Evolutionary conservation across 2,113 vertebrate species (phyloP).

Genomic region (Muscicapa adusta): DNA sequence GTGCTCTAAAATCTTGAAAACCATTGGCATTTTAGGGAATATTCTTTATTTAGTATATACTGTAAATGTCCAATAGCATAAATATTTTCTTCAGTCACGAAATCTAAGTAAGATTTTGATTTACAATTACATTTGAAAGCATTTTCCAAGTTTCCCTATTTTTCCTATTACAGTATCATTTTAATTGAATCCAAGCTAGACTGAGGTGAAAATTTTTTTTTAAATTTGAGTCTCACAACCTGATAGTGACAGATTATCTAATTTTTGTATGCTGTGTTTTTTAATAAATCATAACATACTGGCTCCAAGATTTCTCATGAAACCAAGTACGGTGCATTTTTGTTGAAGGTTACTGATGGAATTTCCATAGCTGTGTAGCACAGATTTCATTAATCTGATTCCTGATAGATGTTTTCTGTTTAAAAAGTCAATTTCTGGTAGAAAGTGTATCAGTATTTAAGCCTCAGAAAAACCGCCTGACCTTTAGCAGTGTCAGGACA

Average conservation of each 20-base stretch:
- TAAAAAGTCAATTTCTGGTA: not conserved
- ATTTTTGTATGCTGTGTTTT: not conserved
- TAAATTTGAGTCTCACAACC: not conserved
- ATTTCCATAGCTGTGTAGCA: not conserved
- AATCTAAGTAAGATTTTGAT: not conserved
- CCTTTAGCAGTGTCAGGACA: not conserved
- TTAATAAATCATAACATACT: not conserved
- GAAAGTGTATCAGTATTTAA: not conserved
- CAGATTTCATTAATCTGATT: not conserved
- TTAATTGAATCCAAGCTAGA: not conserved
- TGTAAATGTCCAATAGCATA: not conserved
- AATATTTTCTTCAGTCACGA: not conserved
- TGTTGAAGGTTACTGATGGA: not conserved
- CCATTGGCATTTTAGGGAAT: not conserved
- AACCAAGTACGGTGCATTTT: accelerated
- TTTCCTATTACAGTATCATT: not conserved
- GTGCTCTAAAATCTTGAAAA: not conserved
- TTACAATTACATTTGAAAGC: not conserved
- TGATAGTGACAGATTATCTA: not conserved
- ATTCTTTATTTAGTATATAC: not conserved
- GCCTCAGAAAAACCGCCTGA: not conserved
- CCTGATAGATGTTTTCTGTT: not conserved
- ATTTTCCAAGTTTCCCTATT: not conserved
- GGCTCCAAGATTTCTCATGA: not conserved
- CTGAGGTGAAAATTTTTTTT: not conserved